These are phyloP conservation scores for Cichlasoma orientale DNA, from an alignment of 2,797 vertebrate genomes.

Conservation along the genomic window DNA sequence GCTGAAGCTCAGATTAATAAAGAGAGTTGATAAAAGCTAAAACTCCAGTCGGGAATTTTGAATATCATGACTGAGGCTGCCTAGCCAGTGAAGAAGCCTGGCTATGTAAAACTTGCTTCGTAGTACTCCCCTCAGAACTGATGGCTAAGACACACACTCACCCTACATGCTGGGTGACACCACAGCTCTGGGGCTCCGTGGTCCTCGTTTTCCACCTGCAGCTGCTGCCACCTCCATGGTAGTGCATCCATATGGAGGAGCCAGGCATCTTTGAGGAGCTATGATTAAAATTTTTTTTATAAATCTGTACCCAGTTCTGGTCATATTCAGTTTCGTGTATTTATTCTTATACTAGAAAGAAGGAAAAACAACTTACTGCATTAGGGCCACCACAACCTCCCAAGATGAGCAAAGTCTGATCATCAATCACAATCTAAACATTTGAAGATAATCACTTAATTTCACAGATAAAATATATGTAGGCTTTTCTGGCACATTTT, in stretches of 20 bases:
- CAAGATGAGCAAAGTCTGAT: conserved; percentile 91
- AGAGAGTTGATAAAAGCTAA: too few species aligned
- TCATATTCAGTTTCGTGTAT: neutral
- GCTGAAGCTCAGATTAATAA: too few species aligned
- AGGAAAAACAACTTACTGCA: conserved; percentile 85
- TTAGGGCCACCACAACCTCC: conserved; percentile 98
- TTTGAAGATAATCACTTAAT: neutral
- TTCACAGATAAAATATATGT: neutral
- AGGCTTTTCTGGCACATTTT: neutral
- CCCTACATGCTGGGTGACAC: conserved; percentile 98
- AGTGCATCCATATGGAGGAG: conserved; percentile 88
- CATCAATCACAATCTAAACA: conserved; percentile 92
- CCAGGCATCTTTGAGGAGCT: conserved; percentile 99
- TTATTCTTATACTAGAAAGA: neutral
- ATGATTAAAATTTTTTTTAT: neutral
- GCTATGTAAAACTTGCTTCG: neutral
- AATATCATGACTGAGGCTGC: neutral
- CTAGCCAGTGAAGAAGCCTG: too few species aligned
- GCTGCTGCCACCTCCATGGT: conserved; percentile 94
- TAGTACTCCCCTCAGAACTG: neutral
- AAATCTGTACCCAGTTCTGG: fast-evolving
- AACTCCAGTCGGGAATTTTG: too few species aligned
- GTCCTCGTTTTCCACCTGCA: conserved; percentile 96
- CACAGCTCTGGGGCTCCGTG: conserved; percentile 96
- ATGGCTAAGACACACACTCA: conserved; percentile 56